Conservation (phyloP, 2,888 invertebrate genomes). For the Temnothorax ravouxi region DNA sequence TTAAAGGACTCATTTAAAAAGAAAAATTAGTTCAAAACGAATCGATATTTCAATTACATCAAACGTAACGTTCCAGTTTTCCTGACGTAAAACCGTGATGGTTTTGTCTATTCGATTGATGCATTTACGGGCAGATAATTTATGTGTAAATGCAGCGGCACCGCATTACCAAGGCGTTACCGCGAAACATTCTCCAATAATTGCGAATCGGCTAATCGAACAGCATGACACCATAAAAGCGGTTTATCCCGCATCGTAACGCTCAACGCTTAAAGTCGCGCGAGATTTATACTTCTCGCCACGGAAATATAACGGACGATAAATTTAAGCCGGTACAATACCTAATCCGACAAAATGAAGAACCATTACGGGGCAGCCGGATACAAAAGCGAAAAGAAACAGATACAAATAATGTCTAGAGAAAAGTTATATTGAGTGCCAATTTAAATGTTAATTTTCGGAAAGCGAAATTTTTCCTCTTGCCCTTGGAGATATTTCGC, state of each 20-base stretch:
- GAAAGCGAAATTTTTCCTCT: conserved; percentile 43
- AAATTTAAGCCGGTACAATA: conserved; percentile 56
- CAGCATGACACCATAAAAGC: conserved; percentile 53
- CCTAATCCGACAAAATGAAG: conserved; percentile 65
- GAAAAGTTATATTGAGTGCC: conserved; percentile 60
- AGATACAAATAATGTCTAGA: conserved; percentile 60
- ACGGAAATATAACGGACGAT: conserved; percentile 48
- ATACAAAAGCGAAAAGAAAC: conserved; percentile 15
- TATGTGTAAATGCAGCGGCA: conserved; percentile 49
- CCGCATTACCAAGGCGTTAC: conserved; percentile 51
- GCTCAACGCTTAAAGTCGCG: conserved; percentile 42
- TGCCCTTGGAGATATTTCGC: conserved; percentile 28
- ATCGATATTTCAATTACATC: conserved; percentile 27
- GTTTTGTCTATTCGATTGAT: conserved; percentile 44
- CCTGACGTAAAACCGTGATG: conserved; percentile 14
- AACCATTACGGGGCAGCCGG: conserved; percentile 54
- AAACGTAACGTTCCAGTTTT: conserved; percentile 24
- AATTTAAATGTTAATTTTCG: conserved; percentile 74
- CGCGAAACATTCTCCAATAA: conserved; percentile 55
- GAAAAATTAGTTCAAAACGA: conserved; percentile 13
- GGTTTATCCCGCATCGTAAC: conserved; percentile 52
- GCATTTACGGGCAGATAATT: conserved; percentile 44
- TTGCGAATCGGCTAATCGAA: conserved; percentile 57
- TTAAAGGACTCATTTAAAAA: neutral
- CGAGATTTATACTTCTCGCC: conserved; percentile 55